A percentile compares a stretch with the other conserved stretches of the same genome.
Conservation (phyloP, 2,888 invertebrate species). For the Rugalucina vietnamica region DNA sequence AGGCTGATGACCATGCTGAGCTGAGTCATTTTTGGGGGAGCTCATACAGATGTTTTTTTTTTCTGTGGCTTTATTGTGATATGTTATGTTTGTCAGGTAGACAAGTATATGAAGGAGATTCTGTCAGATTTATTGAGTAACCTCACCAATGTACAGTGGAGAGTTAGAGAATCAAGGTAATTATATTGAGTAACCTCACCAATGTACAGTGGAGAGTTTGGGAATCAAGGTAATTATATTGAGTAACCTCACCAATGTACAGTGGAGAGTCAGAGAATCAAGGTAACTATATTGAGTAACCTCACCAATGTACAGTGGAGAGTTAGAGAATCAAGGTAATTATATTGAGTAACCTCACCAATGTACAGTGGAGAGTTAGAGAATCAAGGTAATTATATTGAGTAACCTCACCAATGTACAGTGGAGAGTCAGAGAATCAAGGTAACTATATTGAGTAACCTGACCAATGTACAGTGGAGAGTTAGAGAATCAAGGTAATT, state of each 20-base stretch:
- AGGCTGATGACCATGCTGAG: too few species aligned
- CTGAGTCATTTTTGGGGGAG: too few species aligned
- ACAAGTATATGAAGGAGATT: constrained; percentile 92
- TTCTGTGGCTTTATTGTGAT: too few species aligned
- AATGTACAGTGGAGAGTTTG: constrained; percentile 3
- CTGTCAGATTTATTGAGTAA: constrained; percentile 92
- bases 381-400: too few species aligned
- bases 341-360: too few species aligned
- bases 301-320: constrained; percentile 4
- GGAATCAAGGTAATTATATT: too few species aligned
- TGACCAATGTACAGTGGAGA: constrained; percentile 2
- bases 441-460: too few species aligned
- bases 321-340: too few species aligned
- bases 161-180: constrained; percentile 92
- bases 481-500: too few species aligned
- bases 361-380: constrained; percentile 4
- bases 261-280: constrained; percentile 8
- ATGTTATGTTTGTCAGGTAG: constrained; percentile 87
- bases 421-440: constrained; percentile 7
- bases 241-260: neutral
- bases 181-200: too few species aligned
- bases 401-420: neutral
- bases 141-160: constrained; percentile 93
- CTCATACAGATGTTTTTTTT: too few species aligned
- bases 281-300: too few species aligned